phyloP scores from a whole-genome alignment of 2,888 invertebrate species.

The Pristionchus maxplancki region DNA sequence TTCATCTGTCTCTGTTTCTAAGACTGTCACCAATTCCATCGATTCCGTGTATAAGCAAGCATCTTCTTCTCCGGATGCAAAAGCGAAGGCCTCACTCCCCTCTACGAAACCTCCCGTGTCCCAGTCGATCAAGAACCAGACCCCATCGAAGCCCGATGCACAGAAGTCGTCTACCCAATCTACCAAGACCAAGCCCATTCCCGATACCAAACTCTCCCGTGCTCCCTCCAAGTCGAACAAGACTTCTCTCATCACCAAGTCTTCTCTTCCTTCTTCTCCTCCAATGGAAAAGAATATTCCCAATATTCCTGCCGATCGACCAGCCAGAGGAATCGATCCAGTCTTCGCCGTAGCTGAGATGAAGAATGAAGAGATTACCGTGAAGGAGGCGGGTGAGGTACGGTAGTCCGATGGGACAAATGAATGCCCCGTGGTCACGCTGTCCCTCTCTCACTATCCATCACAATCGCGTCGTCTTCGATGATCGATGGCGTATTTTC shows the following conservation, averaged over 20 bases:
- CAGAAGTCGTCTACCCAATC: background rate
- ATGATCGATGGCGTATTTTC: background rate
- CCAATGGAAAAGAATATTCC: conserved; percentile 26
- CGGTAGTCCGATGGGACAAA: background rate
- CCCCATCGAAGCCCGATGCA: background rate
- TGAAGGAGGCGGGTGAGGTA: background rate
- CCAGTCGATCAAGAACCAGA: background rate
- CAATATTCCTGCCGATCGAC: conserved; percentile 18
- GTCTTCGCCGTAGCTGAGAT: conserved; percentile 14
- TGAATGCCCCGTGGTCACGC: background rate
- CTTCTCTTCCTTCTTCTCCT: conserved; percentile 17
- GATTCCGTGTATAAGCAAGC: background rate
- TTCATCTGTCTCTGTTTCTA: too few relatives aligned
- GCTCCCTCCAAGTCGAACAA: background rate
- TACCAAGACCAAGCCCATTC: background rate
- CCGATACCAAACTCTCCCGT: background rate
- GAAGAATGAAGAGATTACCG: background rate
- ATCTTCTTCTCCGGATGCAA: background rate
- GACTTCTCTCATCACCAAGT: background rate
- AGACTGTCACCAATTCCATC: too few relatives aligned
- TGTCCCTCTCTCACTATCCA: background rate
- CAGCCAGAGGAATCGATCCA: conserved; percentile 43
- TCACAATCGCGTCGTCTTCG: background rate
- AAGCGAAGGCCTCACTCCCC: background rate
- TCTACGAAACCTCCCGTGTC: background rate